phyloP scores from a whole-genome alignment of 2,113 vertebrate genomes.

The Tyrannus savana region DNA sequence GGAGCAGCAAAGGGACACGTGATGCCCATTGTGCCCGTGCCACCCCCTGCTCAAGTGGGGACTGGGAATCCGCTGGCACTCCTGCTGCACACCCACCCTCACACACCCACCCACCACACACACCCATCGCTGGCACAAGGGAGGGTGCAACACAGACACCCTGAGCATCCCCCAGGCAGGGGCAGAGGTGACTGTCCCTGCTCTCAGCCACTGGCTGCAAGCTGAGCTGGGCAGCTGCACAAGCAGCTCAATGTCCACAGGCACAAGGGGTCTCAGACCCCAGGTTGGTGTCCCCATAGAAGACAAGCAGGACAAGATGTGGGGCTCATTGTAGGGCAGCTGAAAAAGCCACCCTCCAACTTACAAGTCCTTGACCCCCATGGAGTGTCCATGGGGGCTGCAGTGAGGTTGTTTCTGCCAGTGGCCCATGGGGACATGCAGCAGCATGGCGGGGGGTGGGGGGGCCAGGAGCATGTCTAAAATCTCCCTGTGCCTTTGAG shows the following conservation, averaged over 20 bases:
- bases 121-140: accelerated
- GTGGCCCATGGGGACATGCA: accelerated
- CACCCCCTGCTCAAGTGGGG: neutral
- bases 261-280: accelerated
- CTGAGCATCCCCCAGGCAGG: neutral
- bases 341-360: neutral
- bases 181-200: neutral
- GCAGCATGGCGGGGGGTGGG: neutral
- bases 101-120: neutral
- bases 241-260: neutral
- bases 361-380: accelerated
- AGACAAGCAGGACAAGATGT: neutral
- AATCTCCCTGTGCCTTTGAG: neutral
- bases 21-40: neutral
- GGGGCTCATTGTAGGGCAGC: neutral
- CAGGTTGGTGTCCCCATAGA: neutral
- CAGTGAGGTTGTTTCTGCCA: neutral
- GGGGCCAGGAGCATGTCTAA: neutral
- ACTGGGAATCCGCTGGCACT: neutral
- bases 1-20: neutral
- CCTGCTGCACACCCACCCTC: neutral
- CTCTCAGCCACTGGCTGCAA: neutral
- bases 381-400: neutral
- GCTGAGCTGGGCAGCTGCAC: neutral
- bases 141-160: neutral